phyloP scores from a whole-genome alignment of 2,113 vertebrate genomes.

The Azemiops feae region DNA sequence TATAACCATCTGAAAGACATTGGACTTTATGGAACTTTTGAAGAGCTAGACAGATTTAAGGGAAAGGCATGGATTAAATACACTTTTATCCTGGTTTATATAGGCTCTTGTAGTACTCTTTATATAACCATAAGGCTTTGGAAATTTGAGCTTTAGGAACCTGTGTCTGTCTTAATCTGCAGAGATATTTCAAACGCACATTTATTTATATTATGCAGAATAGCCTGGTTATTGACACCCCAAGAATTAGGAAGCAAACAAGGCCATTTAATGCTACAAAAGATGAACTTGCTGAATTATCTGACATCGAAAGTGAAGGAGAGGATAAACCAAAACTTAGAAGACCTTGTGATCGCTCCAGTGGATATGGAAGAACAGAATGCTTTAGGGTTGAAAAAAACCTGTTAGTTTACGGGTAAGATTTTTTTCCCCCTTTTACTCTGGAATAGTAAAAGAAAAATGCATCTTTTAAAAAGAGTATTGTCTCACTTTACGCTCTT shows the following conservation, averaged over 20 bases:
- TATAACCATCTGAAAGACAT: background rate
- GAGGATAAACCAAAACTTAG: slow-evolving; percentile 94
- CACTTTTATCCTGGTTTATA: background rate
- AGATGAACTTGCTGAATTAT: slow-evolving; percentile 93
- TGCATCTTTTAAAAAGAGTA: background rate
- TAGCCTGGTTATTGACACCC: slow-evolving; percentile 97
- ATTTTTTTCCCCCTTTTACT: background rate
- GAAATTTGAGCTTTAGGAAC: background rate
- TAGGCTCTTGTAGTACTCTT: background rate
- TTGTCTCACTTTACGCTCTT: background rate
- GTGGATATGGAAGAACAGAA: slow-evolving; percentile 92
- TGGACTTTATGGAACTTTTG: background rate
- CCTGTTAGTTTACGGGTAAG: slow-evolving; percentile 93
- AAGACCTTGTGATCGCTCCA: slow-evolving; percentile 87
- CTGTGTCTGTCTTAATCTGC: background rate
- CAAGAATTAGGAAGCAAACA: slow-evolving; percentile 94
- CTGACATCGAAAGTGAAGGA: slow-evolving; percentile 89
- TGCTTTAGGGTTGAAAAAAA: slow-evolving; percentile 99
- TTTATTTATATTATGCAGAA: slow-evolving; percentile 79
- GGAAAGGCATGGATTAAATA: background rate
- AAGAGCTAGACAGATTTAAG: background rate
- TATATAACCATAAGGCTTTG: background rate
- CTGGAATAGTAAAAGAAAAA: rapidly evolving
- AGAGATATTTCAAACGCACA: background rate
- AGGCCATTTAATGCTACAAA: slow-evolving; percentile 96